Conservation (phyloP, 2,888 invertebrate genomes). For the Julus scanicus region DNA sequence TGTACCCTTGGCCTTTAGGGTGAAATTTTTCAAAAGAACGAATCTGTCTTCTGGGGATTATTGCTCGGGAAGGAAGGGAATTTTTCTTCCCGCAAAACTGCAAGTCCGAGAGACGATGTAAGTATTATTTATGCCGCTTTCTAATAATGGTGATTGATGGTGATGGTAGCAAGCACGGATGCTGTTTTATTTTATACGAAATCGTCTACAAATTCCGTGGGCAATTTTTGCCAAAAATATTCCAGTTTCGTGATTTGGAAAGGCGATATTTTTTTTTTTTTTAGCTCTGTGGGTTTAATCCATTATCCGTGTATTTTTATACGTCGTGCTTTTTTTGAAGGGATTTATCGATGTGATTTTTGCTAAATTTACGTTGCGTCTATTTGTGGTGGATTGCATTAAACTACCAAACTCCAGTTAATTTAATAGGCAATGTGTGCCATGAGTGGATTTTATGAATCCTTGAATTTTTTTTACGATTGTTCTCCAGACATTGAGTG, state of each 20-base stretch:
- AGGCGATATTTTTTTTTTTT: neutral
- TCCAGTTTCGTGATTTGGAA: neutral
- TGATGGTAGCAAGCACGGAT: neutral
- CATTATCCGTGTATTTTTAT: neutral
- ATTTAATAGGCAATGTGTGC: too few relatives aligned
- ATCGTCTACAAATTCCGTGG: neutral
- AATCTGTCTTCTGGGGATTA: neutral
- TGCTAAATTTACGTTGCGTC: neutral
- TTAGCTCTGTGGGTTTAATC: neutral
- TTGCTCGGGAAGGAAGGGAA: neutral
- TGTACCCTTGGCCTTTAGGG: conserved; percentile 10
- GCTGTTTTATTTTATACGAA: neutral
- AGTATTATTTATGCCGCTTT: neutral
- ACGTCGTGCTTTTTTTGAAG: neutral
- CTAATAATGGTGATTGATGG: neutral
- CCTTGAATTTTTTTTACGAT: too few relatives aligned
- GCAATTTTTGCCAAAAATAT: neutral
- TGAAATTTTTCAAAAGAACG: neutral
- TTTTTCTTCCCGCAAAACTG: neutral
- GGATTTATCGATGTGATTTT: conserved; percentile 9
- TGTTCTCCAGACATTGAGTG: too few relatives aligned
- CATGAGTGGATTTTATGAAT: too few relatives aligned
- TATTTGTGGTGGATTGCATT: neutral
- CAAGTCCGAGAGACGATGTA: neutral
- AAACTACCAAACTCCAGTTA: neutral